phyloP scores from a whole-genome alignment of 2,113 vertebrate species.

The Machaerirhynchus nigripectus region DNA sequence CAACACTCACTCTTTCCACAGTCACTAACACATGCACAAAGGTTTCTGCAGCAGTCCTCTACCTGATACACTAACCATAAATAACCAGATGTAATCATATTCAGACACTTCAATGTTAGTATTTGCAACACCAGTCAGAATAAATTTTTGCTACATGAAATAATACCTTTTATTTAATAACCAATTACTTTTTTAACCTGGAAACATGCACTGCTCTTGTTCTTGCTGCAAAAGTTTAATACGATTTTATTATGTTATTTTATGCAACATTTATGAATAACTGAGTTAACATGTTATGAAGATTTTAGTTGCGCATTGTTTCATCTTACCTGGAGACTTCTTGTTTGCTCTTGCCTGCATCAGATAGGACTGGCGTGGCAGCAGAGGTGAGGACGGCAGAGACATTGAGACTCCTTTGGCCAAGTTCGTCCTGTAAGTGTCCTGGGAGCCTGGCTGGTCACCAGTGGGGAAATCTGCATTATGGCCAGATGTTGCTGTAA shows the following conservation, averaged over 20 bases:
- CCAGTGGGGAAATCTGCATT: conserved; percentile 65
- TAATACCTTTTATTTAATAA: neutral
- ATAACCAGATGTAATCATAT: neutral
- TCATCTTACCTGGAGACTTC: conserved; percentile 89
- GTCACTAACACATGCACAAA: neutral
- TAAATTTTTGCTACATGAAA: neutral
- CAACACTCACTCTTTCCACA: neutral
- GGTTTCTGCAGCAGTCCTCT: neutral
- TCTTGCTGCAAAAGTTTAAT: neutral
- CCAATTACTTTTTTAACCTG: neutral
- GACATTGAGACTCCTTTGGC: conserved; percentile 95
- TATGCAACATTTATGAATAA: neutral
- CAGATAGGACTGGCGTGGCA: conserved; percentile 89
- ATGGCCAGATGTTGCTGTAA: conserved; percentile 60
- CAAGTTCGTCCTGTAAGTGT: conserved; percentile 79
- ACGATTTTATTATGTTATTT: neutral
- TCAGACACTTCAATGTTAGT: neutral
- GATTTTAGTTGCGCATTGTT: neutral
- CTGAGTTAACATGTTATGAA: neutral
- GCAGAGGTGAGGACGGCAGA: conserved; percentile 92
- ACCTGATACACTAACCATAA: neutral
- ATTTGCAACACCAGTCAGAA: neutral
- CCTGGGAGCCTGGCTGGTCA: conserved; percentile 68
- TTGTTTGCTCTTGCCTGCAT: conserved; percentile 85
- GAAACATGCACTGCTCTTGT: neutral